phyloP scores from a whole-genome alignment of 2,797 vertebrate species.

The Coranthus polyacanthus region DNA sequence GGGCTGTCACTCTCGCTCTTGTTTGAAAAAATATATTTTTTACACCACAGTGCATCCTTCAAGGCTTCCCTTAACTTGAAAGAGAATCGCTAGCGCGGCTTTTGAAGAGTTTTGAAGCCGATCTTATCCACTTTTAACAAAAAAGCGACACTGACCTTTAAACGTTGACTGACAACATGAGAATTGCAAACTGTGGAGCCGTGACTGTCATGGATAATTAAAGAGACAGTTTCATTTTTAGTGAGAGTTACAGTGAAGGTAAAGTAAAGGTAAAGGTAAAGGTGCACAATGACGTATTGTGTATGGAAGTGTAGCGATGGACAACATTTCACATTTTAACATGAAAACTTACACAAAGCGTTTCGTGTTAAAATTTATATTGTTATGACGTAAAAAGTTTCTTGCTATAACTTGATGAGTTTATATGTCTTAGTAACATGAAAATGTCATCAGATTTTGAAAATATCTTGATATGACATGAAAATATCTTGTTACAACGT shows the following conservation, averaged over 20 bases:
- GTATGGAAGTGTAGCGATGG: too few relatives aligned
- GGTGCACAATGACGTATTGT: too few relatives aligned
- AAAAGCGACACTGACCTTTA: constrained; percentile 25
- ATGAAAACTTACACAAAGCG: too few relatives aligned
- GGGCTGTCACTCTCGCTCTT: constrained; percentile 20
- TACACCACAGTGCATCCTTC: constrained; percentile 28
- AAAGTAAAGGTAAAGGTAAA: too few relatives aligned
- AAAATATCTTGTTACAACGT: too few relatives aligned
- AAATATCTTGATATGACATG: too few relatives aligned
- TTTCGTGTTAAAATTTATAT: too few relatives aligned
- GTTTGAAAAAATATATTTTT: constrained; percentile 2
- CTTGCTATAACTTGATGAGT: too few relatives aligned
- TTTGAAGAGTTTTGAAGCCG: constrained; percentile 41
- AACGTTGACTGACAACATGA: constrained; percentile 13
- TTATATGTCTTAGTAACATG: too few relatives aligned
- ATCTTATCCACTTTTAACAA: constrained; percentile 41
- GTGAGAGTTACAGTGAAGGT: background rate
- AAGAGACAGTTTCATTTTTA: constrained; percentile 5
- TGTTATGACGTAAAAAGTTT: too few relatives aligned
- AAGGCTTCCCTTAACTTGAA: constrained; percentile 46
- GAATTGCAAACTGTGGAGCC: constrained; percentile 14
- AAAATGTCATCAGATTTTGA: too few relatives aligned
- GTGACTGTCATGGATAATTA: constrained; percentile 9
- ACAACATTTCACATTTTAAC: too few relatives aligned
- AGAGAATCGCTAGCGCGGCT: constrained; percentile 43